These are phyloP conservation scores for Cladopsammia gracilis DNA, from an alignment of 64 coral and sea anemone species.

Conservation along the genomic window DNA sequence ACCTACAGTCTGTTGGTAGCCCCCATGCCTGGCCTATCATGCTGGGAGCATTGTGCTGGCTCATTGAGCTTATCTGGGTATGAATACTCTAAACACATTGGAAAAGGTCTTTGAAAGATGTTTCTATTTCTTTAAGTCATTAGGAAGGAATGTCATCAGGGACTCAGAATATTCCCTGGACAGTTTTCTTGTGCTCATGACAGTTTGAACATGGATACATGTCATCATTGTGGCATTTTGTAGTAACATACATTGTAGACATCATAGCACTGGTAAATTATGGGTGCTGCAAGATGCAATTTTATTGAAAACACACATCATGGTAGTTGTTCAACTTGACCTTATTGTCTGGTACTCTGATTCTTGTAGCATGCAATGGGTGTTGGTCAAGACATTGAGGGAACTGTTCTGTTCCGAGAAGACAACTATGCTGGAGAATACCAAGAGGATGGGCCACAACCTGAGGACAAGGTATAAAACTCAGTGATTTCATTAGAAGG, in stretches of 20 bases:
- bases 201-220: no score
- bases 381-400: conserved; percentile 59
- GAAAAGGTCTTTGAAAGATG: background rate
- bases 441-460: conserved; percentile 55
- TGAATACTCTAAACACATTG: background rate
- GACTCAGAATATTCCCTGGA: no score
- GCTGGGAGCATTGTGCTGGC: conserved; percentile 94
- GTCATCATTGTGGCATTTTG: no score
- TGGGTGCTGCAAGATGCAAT: no score
- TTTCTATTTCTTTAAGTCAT: background rate
- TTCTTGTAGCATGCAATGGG: conserved; percentile 36
- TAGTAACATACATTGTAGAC: no score
- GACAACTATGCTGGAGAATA: conserved; percentile 61
- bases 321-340: no score
- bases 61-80: conserved; percentile 95
- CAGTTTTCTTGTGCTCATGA: no score
- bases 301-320: no score
- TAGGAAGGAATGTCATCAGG: no score
- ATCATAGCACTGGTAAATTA: no score
- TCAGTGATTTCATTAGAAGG: background rate
- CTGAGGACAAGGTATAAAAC: conserved; percentile 70
- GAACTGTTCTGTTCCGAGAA: conserved; percentile 73
- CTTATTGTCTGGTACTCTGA: no score
- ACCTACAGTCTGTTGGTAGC: conserved; percentile 91
- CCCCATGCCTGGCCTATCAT: conserved; percentile 98